Evolutionary conservation across 2,113 vertebrate species (phyloP).

Genomic region (Oncorhynchus nerka): DNA sequence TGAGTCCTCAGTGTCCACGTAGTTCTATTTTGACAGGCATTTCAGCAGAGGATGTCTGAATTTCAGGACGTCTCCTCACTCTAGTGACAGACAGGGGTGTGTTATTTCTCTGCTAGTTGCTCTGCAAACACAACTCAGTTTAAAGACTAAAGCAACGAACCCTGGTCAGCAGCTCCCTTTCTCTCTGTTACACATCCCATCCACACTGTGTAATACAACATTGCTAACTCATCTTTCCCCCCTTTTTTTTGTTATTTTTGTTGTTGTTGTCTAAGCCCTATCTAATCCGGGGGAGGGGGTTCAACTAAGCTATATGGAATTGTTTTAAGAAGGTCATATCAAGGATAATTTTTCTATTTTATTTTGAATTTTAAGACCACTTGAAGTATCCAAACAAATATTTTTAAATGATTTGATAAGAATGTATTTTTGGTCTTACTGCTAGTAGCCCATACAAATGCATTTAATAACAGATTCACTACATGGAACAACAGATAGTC

Average conservation of each 20-base stretch:
- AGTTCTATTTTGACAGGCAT: background rate
- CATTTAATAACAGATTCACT: no score
- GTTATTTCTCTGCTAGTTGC: slow-evolving; percentile 6
- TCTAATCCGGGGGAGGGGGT: no score
- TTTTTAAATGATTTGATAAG: no score
- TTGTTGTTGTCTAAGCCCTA: no score
- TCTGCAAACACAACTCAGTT: slow-evolving; percentile 10
- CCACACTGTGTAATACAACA: background rate
- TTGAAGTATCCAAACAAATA: background rate
- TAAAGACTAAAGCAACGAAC: background rate
- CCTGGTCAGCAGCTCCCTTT: background rate
- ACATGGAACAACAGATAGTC: no score
- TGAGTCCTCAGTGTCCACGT: background rate
- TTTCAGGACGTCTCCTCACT: background rate
- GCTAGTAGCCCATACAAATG: no score
- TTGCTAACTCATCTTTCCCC: background rate
- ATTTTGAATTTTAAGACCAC: background rate
- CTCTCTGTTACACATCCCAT: background rate
- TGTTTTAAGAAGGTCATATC: no score
- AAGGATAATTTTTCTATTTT: no score
- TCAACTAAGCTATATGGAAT: no score
- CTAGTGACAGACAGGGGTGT: background rate
- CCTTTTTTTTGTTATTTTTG: background rate
- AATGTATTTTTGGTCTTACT: background rate
- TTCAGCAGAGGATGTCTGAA: background rate